These are phyloP conservation scores for Petaurus breviceps DNA, from an alignment of 2,113 vertebrate species.

Conservation along the genomic window DNA sequence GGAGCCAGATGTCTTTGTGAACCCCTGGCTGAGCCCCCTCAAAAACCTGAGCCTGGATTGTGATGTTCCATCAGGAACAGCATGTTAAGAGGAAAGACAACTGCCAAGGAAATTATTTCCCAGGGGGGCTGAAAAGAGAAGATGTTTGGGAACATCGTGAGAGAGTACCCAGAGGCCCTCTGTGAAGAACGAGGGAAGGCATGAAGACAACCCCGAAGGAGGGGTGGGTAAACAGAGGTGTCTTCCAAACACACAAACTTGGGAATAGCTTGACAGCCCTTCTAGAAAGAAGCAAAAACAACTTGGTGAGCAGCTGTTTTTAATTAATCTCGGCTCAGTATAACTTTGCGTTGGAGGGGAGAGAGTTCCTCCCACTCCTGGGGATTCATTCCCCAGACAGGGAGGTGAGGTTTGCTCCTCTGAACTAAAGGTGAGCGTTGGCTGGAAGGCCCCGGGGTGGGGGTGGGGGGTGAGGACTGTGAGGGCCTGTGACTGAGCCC, in stretches of 20 bases:
- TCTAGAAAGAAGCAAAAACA: background rate
- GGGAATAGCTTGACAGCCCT: background rate
- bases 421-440: background rate
- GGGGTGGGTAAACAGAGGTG: background rate
- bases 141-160: background rate
- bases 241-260: background rate
- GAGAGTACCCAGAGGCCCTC: background rate
- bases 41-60: background rate
- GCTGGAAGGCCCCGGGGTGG: background rate
- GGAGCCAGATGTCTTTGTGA: background rate
- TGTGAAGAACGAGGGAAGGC: background rate
- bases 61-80: background rate
- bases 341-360: background rate
- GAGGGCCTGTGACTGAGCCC: background rate
- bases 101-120: background rate
- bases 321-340: background rate
- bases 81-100: background rate
- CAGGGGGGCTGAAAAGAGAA: background rate
- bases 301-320: background rate
- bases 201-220: background rate
- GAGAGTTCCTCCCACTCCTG: background rate
- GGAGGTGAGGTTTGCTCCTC: background rate
- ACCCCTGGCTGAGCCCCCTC: background rate
- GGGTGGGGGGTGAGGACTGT: background rate
- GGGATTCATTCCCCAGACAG: background rate